These are phyloP conservation scores for Luperina testacea DNA, from an alignment of 2,888 invertebrate genomes.

Conservation along the genomic window DNA sequence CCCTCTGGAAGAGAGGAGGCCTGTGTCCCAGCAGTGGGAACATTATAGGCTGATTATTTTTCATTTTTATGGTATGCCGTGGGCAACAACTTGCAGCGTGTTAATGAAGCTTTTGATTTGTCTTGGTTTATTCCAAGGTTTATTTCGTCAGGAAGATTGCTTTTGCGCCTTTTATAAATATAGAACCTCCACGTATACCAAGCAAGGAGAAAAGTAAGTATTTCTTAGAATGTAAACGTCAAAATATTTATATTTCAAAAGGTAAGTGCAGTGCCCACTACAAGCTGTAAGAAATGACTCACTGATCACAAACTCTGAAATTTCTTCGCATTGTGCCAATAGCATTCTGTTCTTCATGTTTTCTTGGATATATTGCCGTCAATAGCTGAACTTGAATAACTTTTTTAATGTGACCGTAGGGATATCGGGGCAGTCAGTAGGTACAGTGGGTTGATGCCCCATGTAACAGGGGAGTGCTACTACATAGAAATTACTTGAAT, in stretches of 20 bases:
- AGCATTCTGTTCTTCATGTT: not conserved
- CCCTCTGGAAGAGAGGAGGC: no score
- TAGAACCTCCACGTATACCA: not conserved
- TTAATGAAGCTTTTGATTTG: no score
- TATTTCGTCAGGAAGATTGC: not conserved
- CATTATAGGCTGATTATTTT: not conserved
- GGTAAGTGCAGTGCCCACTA: slow-evolving; percentile 26
- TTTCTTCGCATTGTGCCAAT: not conserved
- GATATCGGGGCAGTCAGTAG: not conserved
- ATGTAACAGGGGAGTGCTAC: not conserved
- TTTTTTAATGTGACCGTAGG: not conserved
- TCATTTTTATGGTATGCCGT: no score
- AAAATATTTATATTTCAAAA: slow-evolving; percentile 26
- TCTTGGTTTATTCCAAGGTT: not conserved
- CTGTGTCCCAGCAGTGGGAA: no score
- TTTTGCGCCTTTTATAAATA: slow-evolving; percentile 3
- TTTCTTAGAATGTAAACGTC: slow-evolving; percentile 15
- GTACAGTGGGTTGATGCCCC: not conserved
- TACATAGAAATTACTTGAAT: not conserved
- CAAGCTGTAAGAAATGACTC: slow-evolving; percentile 15
- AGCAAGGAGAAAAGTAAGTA: not conserved
- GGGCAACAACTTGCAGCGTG: not conserved
- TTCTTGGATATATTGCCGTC: not conserved
- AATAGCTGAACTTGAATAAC: not conserved
- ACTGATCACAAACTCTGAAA: not conserved